Conservation (phyloP, 2,797 vertebrate genomes). For the Sebastes melanostomus region DNA sequence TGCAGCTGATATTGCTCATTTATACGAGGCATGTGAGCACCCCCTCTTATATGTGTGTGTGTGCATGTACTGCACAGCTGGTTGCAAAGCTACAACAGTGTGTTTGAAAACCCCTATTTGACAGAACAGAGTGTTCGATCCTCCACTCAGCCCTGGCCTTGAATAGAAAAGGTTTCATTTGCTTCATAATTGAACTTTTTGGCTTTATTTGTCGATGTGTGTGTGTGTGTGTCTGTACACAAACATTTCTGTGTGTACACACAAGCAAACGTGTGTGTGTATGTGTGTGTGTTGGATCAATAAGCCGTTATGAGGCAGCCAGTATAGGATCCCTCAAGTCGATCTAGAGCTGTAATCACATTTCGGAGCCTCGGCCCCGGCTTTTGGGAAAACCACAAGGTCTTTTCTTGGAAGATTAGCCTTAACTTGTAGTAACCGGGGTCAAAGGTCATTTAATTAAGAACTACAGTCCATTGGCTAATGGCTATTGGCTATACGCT, state of each 20-base stretch:
- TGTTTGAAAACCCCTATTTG: conserved; percentile 38
- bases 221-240: conserved; percentile 1
- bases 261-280: conserved; percentile 4
- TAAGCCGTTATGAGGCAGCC: conserved; percentile 75
- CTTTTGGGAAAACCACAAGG: conserved; percentile 34
- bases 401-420: conserved; percentile 50
- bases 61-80: not conserved
- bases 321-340: conserved; percentile 60
- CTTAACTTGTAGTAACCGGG: conserved; percentile 16
- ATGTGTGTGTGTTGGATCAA: conserved; percentile 67
- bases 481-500: conserved; percentile 39
- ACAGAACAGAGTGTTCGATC: conserved; percentile 55
- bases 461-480: conserved; percentile 8
- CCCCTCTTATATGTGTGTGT: not conserved
- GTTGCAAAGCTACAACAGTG: not conserved
- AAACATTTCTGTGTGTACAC: not conserved
- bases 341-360: conserved; percentile 76
- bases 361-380: conserved; percentile 48
- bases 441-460: conserved; percentile 49
- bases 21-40: not conserved
- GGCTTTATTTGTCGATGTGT: conserved; percentile 30
- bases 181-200: conserved; percentile 61
- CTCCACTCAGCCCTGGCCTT: conserved; percentile 35
- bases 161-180: conserved; percentile 70
- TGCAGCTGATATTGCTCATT: not conserved